Percentiles rank a stretch among this genome's conserved stretches.
Conservation (phyloP, 2,797 vertebrate species). For the Microchirus variegatus region DNA sequence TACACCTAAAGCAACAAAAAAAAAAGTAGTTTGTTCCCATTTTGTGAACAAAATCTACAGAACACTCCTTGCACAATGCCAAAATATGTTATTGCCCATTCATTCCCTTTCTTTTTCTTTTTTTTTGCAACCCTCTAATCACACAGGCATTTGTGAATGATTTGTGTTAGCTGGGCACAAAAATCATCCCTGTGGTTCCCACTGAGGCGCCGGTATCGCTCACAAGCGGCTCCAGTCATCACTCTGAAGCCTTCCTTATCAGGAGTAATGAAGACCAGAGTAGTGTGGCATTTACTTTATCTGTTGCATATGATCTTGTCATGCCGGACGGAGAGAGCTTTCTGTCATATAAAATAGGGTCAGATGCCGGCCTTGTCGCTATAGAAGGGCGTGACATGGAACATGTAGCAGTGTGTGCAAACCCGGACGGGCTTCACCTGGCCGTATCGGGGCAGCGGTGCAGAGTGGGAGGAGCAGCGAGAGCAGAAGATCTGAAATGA, state of each 20-base stretch:
- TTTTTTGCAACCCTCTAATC: slow-evolving; percentile 22
- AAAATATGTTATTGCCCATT: slow-evolving; percentile 47
- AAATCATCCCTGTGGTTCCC: slow-evolving; percentile 29
- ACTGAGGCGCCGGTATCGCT: slow-evolving; percentile 34
- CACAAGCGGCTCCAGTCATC: slow-evolving; percentile 34
- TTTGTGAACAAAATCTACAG: slow-evolving; percentile 55
- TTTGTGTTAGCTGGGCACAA: slow-evolving; percentile 28
- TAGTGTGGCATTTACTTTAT: slow-evolving; percentile 38
- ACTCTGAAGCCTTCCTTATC: slow-evolving; percentile 30
- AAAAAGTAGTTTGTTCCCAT: slow-evolving; percentile 29
- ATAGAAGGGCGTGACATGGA: slow-evolving; percentile 98
- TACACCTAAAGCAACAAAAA: slow-evolving; percentile 51
- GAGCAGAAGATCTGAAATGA: slow-evolving; percentile 97
- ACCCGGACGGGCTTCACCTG: slow-evolving; percentile 97
- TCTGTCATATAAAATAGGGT: slow-evolving; percentile 35
- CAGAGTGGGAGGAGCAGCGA: slow-evolving; percentile 96
- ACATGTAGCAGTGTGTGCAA: slow-evolving; percentile 99
- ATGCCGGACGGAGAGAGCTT: slow-evolving; percentile 41
- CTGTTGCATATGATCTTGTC: slow-evolving; percentile 58
- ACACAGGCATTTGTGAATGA: slow-evolving; percentile 50
- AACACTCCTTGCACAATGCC: slow-evolving; percentile 36
- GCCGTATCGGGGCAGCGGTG: slow-evolving; percentile 94
- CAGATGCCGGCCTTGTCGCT: slow-evolving; percentile 85
- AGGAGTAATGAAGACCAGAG: slow-evolving; percentile 28
- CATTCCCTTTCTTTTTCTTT: slow-evolving; percentile 2